Evolutionary conservation across 2,888 invertebrate species (phyloP).

Genomic region (Pomacea canaliculata): DNA sequence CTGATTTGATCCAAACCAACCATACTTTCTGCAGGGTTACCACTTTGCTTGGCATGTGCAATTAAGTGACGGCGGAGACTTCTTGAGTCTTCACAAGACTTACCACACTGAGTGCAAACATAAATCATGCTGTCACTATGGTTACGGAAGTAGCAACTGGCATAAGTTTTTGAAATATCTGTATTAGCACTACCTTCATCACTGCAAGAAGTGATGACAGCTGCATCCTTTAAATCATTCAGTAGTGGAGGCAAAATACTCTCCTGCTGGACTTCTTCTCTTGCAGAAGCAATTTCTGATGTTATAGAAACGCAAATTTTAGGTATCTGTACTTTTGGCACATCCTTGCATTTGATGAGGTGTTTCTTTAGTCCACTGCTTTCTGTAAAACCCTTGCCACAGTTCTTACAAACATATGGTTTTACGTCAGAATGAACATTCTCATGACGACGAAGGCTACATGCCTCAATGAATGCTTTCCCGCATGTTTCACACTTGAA

Average conservation of each 20-base stretch:
- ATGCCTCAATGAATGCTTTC: slow-evolving; percentile 20
- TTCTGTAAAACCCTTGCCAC: slow-evolving; percentile 23
- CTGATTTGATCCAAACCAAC: neutral
- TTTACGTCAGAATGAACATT: slow-evolving; percentile 21
- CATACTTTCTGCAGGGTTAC: neutral
- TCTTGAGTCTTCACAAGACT: neutral
- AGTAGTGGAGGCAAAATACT: neutral
- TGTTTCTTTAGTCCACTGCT: slow-evolving; percentile 25
- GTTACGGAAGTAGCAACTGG: neutral
- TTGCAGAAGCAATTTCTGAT: neutral
- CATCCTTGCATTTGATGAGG: neutral
- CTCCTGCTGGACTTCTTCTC: neutral
- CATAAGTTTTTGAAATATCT: neutral
- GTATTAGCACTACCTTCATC: too few relatives aligned
- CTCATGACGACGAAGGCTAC: slow-evolving; percentile 18
- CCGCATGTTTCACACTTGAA: slow-evolving; percentile 22
- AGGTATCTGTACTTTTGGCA: neutral
- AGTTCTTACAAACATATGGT: slow-evolving; percentile 8
- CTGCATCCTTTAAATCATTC: neutral
- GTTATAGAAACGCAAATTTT: neutral
- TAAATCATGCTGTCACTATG: neutral
- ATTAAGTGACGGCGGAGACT: neutral
- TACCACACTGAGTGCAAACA: slow-evolving; percentile 7
- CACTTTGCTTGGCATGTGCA: neutral
- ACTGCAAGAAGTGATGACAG: neutral